These are phyloP conservation scores for Porites lutea DNA, from an alignment of 64 coral and sea anemone species.

Conservation along the genomic window DNA sequence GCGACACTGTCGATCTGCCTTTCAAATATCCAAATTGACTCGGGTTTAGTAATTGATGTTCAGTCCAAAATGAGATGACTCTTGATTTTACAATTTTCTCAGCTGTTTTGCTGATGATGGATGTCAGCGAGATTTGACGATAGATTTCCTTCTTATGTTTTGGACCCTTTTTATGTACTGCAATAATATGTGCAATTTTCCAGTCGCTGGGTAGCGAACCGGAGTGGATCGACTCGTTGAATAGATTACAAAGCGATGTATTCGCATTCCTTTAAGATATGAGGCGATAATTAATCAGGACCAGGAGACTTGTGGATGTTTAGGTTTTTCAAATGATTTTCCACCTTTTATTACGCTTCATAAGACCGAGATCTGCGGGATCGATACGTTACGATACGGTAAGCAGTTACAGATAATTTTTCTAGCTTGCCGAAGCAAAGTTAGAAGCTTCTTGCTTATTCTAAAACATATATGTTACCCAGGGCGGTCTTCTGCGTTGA, in stretches of 20 bases:
- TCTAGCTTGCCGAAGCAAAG: too few species aligned
- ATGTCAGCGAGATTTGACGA: constrained; percentile 55
- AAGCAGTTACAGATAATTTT: too few species aligned
- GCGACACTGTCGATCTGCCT: too few species aligned
- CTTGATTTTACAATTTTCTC: constrained; percentile 33
- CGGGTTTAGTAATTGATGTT: neutral
- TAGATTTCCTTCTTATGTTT: constrained; percentile 43
- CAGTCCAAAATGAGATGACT: constrained; percentile 52
- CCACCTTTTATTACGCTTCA: too few species aligned
- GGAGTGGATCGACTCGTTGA: constrained; percentile 11
- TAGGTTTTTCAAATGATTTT: too few species aligned
- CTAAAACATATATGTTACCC: too few species aligned
- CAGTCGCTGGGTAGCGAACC: constrained; percentile 21
- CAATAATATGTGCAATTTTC: constrained; percentile 52
- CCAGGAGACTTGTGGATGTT: neutral
- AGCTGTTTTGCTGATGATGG: constrained; percentile 37
- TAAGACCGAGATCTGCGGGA: too few species aligned
- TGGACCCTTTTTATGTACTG: constrained; percentile 41
- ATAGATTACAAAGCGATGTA: constrained; percentile 15
- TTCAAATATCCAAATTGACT: too few species aligned
- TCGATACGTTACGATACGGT: too few species aligned
- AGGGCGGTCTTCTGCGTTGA: too few species aligned
- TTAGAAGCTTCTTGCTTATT: too few species aligned
- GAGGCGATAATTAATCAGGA: constrained; percentile 13
- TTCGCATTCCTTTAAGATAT: constrained; percentile 25